Base-by-base conservation (phyloP, 2,888 invertebrate species). In the Eristalinus sepulchralis region DNA sequence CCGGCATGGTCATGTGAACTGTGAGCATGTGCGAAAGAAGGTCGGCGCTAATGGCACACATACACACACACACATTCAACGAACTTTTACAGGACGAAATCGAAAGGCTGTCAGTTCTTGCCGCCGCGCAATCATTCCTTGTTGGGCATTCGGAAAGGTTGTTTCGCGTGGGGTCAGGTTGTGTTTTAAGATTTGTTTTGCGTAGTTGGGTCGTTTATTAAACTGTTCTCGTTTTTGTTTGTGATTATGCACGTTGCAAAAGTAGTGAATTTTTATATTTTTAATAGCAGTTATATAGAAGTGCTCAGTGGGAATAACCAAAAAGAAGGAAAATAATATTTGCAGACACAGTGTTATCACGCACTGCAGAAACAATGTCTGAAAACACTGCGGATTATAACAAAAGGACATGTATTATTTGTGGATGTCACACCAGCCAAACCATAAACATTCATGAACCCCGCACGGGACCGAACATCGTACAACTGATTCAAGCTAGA, bases 401-500 rank as follows among this genome's bases (percentile, higher is more conserved):
- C 82, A 92, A 92, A 88, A 91, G 91, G 89, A 92, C 92, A 89
- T 92, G 92, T 89, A 91, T 92, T 84, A 92, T 92, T 80, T 92
- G 92, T 80, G 92, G 92, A 88, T 92, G 92, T 89, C 92, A 92
- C 85, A 92, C 92, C 22, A 92, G 91, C 77, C 91, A 91, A 89
- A 91, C 92, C 47, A 92, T 92, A 80, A 92, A 92, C 89, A 92
- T 92, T 84, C 92, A 92, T 83, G 92, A 92, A 88, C 92, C 92
- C 47, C 91, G 92, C 81, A 91, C 90, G 88, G 92, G 92, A 71
- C 92, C 92, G 81, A 92, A 92, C 84, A 92, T 92, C 73, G 91
- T 92, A 53, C 91, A 92, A 88, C 84, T 92, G 22, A 92, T 92
- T 80, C 92, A 92, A 87, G 92, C 92, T 36, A 92, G 92, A 91